Conservation (phyloP, 2,888 invertebrate species). For the Ametastegia equiseti region DNA sequence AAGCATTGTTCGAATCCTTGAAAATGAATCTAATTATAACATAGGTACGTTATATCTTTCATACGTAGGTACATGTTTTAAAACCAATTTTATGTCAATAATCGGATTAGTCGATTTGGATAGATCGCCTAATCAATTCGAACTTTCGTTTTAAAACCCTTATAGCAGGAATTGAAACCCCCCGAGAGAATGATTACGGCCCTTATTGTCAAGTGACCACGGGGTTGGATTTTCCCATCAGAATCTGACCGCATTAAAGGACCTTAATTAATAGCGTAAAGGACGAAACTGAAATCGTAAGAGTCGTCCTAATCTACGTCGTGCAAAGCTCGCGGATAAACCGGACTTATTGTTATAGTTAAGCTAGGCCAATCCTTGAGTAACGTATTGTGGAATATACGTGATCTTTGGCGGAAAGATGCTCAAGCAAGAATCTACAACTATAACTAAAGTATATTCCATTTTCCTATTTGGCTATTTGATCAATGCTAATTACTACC, state of each 20-base stretch:
- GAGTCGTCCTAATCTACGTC: slow-evolving; percentile 29
- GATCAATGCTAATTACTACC: not conserved
- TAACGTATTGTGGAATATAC: not conserved
- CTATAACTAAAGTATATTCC: not conserved
- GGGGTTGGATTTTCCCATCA: not conserved
- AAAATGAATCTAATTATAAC: not conserved
- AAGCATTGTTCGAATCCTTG: not conserved
- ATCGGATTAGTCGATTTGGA: not conserved
- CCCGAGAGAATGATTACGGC: not conserved
- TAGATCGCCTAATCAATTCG: not conserved
- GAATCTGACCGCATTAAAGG: slow-evolving; percentile 6
- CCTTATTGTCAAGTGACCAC: not conserved
- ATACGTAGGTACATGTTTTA: too few relatives aligned
- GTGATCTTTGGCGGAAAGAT: slow-evolving; percentile 22
- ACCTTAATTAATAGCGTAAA: slow-evolving; percentile 14
- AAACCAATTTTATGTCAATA: not conserved
- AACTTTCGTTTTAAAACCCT: not conserved
- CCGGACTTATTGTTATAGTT: slow-evolving; percentile 3
- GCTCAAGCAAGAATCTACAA: not conserved
- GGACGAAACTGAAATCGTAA: not conserved
- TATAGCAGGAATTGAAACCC: not conserved
- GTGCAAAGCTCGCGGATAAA: slow-evolving; percentile 8
- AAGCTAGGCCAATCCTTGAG: not conserved
- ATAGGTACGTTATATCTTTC: not conserved
- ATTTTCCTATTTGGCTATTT: not conserved